Evolutionary conservation across 2,888 invertebrate species (phyloP).

Genomic region (Torymus auratus): DNA sequence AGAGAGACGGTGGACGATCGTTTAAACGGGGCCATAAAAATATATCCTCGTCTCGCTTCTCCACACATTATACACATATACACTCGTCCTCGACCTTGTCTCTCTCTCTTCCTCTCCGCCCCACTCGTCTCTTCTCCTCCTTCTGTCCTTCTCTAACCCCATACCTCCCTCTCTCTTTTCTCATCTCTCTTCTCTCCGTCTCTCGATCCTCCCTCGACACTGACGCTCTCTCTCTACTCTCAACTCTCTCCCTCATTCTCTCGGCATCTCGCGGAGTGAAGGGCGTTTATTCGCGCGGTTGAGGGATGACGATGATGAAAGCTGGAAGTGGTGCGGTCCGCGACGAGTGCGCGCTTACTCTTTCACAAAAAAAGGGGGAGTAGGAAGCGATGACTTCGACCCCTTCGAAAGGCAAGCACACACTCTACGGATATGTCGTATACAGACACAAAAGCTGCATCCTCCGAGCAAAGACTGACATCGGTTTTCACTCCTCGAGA

Average conservation of each 20-base stretch:
- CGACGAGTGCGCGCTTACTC: too few relatives aligned
- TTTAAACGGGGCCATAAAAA: constrained; percentile 28
- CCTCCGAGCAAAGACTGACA: constrained; percentile 39
- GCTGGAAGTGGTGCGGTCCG: background rate
- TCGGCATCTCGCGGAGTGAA: constrained; percentile 6
- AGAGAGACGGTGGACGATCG: background rate
- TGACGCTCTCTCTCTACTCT: constrained; percentile 14
- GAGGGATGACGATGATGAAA: background rate
- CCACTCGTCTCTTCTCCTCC: background rate
- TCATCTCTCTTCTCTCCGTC: constrained; percentile 17
- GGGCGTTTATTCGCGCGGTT: background rate
- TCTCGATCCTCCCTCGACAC: background rate
- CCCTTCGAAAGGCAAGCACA: too few relatives aligned
- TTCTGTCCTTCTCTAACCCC: constrained; percentile 2
- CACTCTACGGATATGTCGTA: too few relatives aligned
- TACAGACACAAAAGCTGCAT: background rate
- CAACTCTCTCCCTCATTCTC: background rate
- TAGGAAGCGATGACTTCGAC: too few relatives aligned
- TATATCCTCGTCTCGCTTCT: constrained; percentile 33
- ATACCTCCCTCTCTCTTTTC: constrained; percentile 7
- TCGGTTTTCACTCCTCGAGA: constrained; percentile 20
- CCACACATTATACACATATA: too few relatives aligned
- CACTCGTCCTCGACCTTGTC: constrained; percentile 26
- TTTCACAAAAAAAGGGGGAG: too few relatives aligned
- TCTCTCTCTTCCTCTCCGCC: constrained; percentile 36